Evolutionary conservation across 2,113 vertebrate species (phyloP).

Genomic region (Seriola rivoliana): DNA sequence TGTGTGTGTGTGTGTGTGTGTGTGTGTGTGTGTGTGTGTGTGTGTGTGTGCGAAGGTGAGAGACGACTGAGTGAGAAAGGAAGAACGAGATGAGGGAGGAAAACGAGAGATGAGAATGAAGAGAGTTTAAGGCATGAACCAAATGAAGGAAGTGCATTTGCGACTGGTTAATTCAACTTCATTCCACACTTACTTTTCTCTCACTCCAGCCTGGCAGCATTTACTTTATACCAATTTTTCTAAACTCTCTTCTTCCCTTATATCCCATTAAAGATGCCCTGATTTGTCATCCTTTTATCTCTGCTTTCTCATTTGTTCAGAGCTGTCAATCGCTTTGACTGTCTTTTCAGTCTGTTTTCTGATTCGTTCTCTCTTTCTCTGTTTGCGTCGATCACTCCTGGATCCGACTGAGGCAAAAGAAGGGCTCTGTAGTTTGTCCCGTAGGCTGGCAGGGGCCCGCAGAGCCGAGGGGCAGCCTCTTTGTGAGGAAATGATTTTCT

Average conservation of each 20-base stretch:
- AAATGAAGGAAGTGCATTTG: constrained; percentile 34
- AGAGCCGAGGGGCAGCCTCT: constrained; percentile 70
- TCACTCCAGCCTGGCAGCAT: constrained; percentile 17
- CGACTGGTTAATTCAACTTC: constrained; percentile 54
- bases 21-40: constrained; percentile 27
- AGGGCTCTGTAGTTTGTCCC: constrained; percentile 60
- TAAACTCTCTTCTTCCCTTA: constrained; percentile 19
- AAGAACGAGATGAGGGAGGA: constrained; percentile 1
- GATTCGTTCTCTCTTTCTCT: constrained; percentile 41
- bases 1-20: constrained; percentile 16
- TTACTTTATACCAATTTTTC: constrained; percentile 46
- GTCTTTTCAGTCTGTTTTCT: constrained; percentile 50
- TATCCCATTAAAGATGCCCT: constrained; percentile 48
- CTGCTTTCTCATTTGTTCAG: constrained; percentile 9
- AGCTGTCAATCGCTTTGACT: constrained; percentile 36
- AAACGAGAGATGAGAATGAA: constrained; percentile 4
- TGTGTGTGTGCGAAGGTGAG: background rate
- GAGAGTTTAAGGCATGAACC: constrained; percentile 20
- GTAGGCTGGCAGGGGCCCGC: constrained; percentile 64
- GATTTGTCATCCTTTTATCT: constrained; percentile 32
- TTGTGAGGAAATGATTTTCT: constrained; percentile 85
- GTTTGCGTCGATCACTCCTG: constrained; percentile 47
- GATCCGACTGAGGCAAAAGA: constrained; percentile 31
- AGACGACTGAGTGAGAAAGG: constrained; percentile 11
- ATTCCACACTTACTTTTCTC: constrained; percentile 29